Conservation (phyloP, 2,797 vertebrate genomes). For the Coreius guichenoti region DNA sequence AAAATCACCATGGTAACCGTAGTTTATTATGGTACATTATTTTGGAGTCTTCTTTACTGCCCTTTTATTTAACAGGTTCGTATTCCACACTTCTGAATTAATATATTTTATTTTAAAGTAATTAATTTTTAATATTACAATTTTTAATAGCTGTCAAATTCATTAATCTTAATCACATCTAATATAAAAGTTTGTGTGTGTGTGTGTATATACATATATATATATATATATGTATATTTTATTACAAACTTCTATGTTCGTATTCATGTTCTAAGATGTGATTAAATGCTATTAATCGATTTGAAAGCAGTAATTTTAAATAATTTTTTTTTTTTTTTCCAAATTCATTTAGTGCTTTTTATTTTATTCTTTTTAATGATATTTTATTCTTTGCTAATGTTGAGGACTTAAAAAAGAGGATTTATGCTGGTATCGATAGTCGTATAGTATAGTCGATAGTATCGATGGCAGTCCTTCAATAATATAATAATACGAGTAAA, state of each 20-base stretch:
- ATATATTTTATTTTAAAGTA: neutral
- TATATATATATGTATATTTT: too few relatives aligned
- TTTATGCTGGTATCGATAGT: too few relatives aligned
- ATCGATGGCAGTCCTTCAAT: neutral
- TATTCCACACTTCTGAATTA: neutral
- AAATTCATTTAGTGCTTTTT: neutral
- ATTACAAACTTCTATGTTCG: too few relatives aligned
- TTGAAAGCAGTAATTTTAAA: neutral
- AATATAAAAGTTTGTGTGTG: neutral
- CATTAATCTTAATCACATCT: neutral
- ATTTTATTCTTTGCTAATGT: neutral
- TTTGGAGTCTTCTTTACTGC: neutral
- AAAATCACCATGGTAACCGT: conserved; percentile 15
- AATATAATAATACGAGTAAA: neutral
- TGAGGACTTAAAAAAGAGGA: neutral
- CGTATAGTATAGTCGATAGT: too few relatives aligned
- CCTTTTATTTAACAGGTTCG: neutral
- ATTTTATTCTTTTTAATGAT: neutral
- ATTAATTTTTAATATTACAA: neutral
- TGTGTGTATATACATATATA: too few relatives aligned
- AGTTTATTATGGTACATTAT: neutral
- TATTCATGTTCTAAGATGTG: too few relatives aligned
- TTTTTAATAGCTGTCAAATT: neutral
- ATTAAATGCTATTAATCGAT: neutral
- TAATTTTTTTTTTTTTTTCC: too few relatives aligned